A percentile compares a stretch with the other conserved stretches of the same genome.
Evolutionary conservation across 2,888 invertebrate genomes (phyloP).

Genomic region (Spilosoma lubricipeda): DNA sequence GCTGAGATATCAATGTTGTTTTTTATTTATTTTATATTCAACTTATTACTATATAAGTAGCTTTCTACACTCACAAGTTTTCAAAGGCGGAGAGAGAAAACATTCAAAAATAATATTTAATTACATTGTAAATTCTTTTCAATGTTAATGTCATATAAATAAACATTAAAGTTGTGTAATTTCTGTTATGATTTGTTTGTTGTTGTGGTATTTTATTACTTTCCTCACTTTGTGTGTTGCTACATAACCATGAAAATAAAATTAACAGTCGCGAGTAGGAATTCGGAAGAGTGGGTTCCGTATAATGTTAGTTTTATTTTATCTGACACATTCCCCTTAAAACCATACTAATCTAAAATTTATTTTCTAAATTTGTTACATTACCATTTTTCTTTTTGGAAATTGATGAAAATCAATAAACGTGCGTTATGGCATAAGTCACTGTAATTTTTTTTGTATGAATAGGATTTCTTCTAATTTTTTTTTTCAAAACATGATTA

Average conservation of each 20-base stretch:
- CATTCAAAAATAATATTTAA: neutral
- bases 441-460: no score
- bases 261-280: neutral
- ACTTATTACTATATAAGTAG: neutral
- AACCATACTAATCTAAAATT: neutral
- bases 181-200: neutral
- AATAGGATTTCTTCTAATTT: no score
- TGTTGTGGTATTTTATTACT: neutral
- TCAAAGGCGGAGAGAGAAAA: slow-evolving; percentile 4
- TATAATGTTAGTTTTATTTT: neutral
- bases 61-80: slow-evolving; percentile 9
- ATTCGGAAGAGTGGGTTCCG: neutral
- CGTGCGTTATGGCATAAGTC: no score
- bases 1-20: neutral
- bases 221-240: neutral
- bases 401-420: no score
- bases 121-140: neutral
- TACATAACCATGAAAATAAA: neutral
- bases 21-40: slow-evolving; percentile 8
- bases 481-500: no score
- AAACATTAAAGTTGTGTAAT: neutral
- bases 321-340: neutral
- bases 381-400: no score
- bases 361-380: no score
- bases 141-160: slow-evolving; percentile 2